Conservation (phyloP, 2,113 vertebrate genomes). For the Beaufortia kweichowensis region DNA sequence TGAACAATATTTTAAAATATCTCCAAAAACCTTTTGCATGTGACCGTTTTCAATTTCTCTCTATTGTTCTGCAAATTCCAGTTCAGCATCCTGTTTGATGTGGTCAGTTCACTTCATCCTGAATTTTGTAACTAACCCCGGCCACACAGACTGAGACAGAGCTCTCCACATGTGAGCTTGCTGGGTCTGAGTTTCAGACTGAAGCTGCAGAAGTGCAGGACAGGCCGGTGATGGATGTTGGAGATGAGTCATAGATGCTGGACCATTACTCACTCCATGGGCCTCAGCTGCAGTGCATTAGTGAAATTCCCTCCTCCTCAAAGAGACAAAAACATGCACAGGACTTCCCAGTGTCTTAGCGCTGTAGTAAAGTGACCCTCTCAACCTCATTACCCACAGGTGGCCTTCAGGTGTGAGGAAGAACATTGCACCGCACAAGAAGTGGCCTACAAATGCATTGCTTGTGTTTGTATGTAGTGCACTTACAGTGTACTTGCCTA, state of each 20-base stretch:
- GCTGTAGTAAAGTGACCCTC: slow-evolving; percentile 24
- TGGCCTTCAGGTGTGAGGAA: slow-evolving; percentile 36
- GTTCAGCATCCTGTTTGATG: too few relatives aligned
- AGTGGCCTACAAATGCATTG: background rate
- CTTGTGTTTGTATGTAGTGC: too few relatives aligned
- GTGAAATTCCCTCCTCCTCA: slow-evolving; percentile 33
- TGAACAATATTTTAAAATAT: too few relatives aligned
- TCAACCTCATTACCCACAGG: slow-evolving; percentile 22
- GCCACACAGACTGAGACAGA: background rate
- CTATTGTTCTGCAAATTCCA: background rate
- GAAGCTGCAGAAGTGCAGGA: background rate
- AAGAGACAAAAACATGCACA: slow-evolving; percentile 5
- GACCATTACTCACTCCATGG: slow-evolving; percentile 28
- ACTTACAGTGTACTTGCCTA: too few relatives aligned
- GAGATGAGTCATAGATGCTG: slow-evolving; percentile 48
- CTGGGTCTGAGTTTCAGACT: background rate
- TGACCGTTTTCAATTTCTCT: too few relatives aligned
- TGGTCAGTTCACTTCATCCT: too few relatives aligned
- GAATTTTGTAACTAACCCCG: too few relatives aligned
- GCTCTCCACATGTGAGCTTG: background rate
- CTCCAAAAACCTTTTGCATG: too few relatives aligned
- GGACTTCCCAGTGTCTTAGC: slow-evolving; percentile 16
- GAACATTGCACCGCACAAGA: background rate
- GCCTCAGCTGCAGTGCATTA: slow-evolving; percentile 55
- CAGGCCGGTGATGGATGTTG: slow-evolving; percentile 42